Conservation (phyloP, 2,888 invertebrate genomes). For the Papilio elwesi region DNA sequence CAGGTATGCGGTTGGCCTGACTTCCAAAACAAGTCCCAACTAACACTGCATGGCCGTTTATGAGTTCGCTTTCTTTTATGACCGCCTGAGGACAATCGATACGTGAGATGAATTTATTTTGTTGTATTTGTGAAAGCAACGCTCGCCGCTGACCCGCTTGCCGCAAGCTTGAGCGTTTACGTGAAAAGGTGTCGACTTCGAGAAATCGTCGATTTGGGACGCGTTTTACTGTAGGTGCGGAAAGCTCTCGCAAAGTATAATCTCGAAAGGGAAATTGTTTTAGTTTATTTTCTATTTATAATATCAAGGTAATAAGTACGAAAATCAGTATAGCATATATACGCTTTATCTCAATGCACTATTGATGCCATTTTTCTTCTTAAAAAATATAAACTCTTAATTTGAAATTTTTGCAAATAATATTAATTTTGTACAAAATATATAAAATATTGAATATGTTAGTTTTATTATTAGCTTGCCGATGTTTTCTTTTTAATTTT, state of each 20-base stretch:
- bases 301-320: background rate
- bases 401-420: no score
- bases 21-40: conserved; percentile 70
- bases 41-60: conserved; percentile 61
- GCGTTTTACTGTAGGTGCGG: conserved; percentile 46
- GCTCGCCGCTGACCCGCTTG: conserved; percentile 81
- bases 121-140: conserved; percentile 83
- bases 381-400: no score
- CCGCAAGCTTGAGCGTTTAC: conserved; percentile 71
- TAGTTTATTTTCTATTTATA: background rate
- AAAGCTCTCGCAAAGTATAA: conserved; percentile 17
- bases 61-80: conserved; percentile 82
- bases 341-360: background rate
- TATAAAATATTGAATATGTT: no score
- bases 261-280: background rate
- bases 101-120: conserved; percentile 84
- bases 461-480: no score
- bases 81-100: conserved; percentile 81
- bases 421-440: no score
- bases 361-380: background rate
- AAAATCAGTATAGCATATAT: background rate
- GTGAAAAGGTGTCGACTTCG: conserved; percentile 74
- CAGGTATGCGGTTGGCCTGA: background rate
- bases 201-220: conserved; percentile 77
- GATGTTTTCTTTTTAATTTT: background rate